Base-by-base conservation (phyloP, 2,113 vertebrate genomes). In the Ophthalmolycus amberensis region DNA sequence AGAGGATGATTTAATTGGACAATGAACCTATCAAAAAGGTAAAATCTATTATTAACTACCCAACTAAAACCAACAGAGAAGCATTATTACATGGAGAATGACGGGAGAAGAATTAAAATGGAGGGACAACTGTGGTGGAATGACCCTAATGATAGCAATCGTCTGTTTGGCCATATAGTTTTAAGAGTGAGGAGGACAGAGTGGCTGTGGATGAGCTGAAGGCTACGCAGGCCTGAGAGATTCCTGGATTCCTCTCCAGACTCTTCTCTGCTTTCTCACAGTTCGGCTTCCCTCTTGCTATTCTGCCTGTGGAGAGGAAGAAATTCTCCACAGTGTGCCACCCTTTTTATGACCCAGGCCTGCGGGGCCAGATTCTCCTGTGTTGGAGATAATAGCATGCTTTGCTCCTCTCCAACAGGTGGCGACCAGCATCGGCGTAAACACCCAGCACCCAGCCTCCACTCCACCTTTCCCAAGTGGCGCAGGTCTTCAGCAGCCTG, bases 381-480 rank as follows among this genome's bases (percentile, higher is more conserved):
- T 62, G 82, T 65, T 70, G 82, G 78, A 94, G 94, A 93, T 95
- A 95, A 95, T 95, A 94, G 94, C 77, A 95, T 85, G 90, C 92
- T 93, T 92, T 74, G 81, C 82, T 59, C 42, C 67, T 79, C 84
- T 81, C 86, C 89, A 95, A 93, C 95, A 96, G 95, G 94, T 95
- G 94, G 93, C 77, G 85, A 90, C 89, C 89, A 91, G 88, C 73
- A 73, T 75, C 54, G 59, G 56, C 40, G 84, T 93, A 93, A 94
- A 94, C 92, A 93, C 83, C 79, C 83, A 71, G 50, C 79, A 77
- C 60, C 67, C 83, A 77, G 81, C 86, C 75, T 92, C 52, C 64
- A 48, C 65, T 85, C 48, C 62, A 73, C 86, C 83, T 87, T 83
- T 86, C 70, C 71, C 70, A 60, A 62, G 60, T 27, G 75, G 38